Percentiles rank a stretch among this genome's conserved stretches.
phyloP scores from a whole-genome alignment of 1,140 invertebrate genomes.

The Drosophila elegans region DNA sequence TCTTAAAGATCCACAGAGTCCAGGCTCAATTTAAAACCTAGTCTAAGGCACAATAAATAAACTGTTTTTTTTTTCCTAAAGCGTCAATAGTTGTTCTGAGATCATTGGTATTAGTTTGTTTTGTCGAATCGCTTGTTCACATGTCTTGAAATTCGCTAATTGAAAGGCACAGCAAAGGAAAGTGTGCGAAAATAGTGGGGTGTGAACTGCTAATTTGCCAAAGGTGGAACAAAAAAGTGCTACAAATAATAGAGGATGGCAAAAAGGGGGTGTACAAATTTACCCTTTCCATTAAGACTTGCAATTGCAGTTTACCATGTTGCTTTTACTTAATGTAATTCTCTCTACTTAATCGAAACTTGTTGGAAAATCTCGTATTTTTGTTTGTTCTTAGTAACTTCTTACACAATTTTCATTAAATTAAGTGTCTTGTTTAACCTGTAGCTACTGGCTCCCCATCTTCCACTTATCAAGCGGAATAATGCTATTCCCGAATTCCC shows the following conservation, averaged over 20 bases:
- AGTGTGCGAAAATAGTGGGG: conserved; percentile 18
- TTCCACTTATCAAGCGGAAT: neutral
- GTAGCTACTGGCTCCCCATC: neutral
- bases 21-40: conserved; percentile 38
- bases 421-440: neutral
- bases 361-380: no score
- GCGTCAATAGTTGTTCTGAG: neutral
- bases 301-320: no score
- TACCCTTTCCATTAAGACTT: neutral
- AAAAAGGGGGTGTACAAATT: neutral
- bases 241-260: neutral
- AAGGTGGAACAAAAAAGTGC: conserved; percentile 14
- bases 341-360: no score
- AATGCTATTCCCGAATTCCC: conserved; percentile 7
- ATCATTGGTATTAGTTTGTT: conserved; percentile 5
- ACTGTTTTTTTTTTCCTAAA: conserved; percentile 28
- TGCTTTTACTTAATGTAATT: no score
- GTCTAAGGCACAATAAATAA: conserved; percentile 42
- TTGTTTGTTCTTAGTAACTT: no score
- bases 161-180: conserved; percentile 8
- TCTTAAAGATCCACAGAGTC: conserved; percentile 28
- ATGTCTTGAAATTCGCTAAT: conserved; percentile 38
- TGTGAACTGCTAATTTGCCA: conserved; percentile 61
- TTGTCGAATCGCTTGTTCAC: conserved; percentile 2
- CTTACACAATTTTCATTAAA: neutral